Base-by-base conservation (phyloP, 2,888 invertebrate genomes). In the Halictus ligatus region DNA sequence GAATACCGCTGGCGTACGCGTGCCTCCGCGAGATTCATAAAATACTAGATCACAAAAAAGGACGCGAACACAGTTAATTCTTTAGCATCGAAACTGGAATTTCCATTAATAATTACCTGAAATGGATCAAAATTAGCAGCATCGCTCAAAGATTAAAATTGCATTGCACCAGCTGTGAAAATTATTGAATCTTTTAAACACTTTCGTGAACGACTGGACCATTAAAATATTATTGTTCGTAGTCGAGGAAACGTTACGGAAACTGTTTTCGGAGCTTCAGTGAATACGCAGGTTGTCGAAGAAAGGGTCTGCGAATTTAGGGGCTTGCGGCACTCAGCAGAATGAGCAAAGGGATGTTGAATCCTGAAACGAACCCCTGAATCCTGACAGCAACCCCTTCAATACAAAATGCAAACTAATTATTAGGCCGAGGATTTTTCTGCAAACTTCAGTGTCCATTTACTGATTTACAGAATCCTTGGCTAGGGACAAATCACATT, bases 81-180 rank as follows among this genome's bases (percentile, higher is more conserved):
- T 40, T 35, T 60, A 46, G 72, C 29, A 50, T 80, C 73, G 73
- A 75, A 75, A 74, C 54, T 25, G 69, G 74, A 82, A 82, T 82
- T 82, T 81, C 74, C 82, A 74, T 81, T 75, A 67, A 81, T 74
- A 81, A 82, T 81, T 81, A 81, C 74, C 81, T 58, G 35, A 64
- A 73, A 50, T 48, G 21, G 43, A n/a, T 58, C 7, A 15, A 54
- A 21, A 21, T 21, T 21, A 54, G 18, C 6, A 54, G 54, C 21
- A 54, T 21, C 21, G 21, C 15, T 54, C 21, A 5, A 5, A 54
- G 7, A 50, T 18, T 50, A n/a, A 54, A 21, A 10, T 54, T 3
- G n/a, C 54, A 10, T n/a, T 21, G 54, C 21, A 21, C 0, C 21
- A 54, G 54, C 10, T 21, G 50, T 54, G 21, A 21, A 2, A 54